Conservation (phyloP, 2,888 invertebrate species). For the Choreutis nemorana region DNA sequence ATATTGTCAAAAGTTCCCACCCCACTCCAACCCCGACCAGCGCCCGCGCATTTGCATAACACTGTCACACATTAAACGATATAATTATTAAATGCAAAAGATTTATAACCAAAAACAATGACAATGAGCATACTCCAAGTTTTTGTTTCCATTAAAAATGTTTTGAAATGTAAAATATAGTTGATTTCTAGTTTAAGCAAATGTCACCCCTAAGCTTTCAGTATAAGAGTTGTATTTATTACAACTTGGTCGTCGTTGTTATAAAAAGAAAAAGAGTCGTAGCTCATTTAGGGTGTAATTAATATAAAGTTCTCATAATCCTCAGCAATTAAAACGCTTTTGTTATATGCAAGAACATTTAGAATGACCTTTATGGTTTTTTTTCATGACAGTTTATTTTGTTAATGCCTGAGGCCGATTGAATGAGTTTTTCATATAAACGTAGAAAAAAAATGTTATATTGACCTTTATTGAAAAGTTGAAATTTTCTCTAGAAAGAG, state of each 20-base stretch:
- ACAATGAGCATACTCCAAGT: slow-evolving; percentile 37
- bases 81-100: slow-evolving; percentile 56
- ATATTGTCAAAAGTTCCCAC: slow-evolving; percentile 50
- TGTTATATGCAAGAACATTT: slow-evolving; percentile 26
- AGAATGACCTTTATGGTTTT: slow-evolving; percentile 29
- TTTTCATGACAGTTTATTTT: slow-evolving; percentile 11
- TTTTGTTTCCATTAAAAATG: slow-evolving; percentile 36
- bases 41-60: slow-evolving; percentile 49
- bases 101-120: slow-evolving; percentile 62
- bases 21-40: slow-evolving; percentile 37
- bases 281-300: slow-evolving; percentile 60
- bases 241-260: too few species aligned
- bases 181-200: too few species aligned
- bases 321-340: slow-evolving; percentile 42
- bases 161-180: slow-evolving; percentile 37
- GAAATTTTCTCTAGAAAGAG: not conserved
- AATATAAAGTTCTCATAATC: slow-evolving; percentile 57
- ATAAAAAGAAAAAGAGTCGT: too few species aligned
- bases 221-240: too few species aligned
- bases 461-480: not conserved
- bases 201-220: too few species aligned
- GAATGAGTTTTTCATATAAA: too few species aligned
- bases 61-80: slow-evolving; percentile 59
- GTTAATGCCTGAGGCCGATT: slow-evolving; percentile 4
- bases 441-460: too few species aligned